These are phyloP conservation scores for Phorcus lineatus DNA, from an alignment of 2,888 invertebrate genomes.

Conservation along the genomic window DNA sequence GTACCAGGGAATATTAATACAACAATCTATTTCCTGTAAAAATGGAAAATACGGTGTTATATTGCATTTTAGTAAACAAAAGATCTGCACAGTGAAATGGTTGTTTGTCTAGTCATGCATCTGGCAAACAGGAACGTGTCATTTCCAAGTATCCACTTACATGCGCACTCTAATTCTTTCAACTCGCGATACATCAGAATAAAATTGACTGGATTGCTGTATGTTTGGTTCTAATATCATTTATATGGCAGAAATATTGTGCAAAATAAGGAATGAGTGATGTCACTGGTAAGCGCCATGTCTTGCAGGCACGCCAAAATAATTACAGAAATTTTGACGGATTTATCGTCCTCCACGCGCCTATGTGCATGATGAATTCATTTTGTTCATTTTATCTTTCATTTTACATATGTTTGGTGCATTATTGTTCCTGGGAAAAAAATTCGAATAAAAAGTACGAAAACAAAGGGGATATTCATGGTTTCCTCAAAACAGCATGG, in stretches of 20 bases:
- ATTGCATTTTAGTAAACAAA: constrained; percentile 11
- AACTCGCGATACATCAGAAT: constrained; percentile 13
- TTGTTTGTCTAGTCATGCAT: constrained; percentile 20
- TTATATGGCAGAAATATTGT: constrained; percentile 5
- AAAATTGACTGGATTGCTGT: not conserved
- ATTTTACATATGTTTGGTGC: not conserved
- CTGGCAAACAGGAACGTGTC: constrained; percentile 24
- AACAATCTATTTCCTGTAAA: too few relatives aligned
- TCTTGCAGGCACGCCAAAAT: constrained; percentile 24
- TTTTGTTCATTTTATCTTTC: not conserved
- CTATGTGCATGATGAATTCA: not conserved
- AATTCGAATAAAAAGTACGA: constrained; percentile 34
- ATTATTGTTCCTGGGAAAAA: not conserved
- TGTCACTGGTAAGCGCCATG: constrained; percentile 22
- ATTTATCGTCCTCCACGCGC: not conserved
- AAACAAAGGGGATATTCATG: constrained; percentile 36
- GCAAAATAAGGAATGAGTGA: constrained; percentile 19
- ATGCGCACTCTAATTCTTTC: constrained; percentile 8
- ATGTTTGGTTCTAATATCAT: not conserved
- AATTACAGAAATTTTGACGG: not conserved
- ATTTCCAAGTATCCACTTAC: constrained; percentile 20
- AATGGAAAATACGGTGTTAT: not conserved
- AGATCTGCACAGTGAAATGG: constrained; percentile 9
- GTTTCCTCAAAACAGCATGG: constrained; percentile 37
- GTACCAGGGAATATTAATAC: too few relatives aligned